Evolutionary conservation across 2,888 invertebrate species (phyloP), one percentile per base, ranked within the genome.

Genomic region (Piscicola geometra): DNA sequence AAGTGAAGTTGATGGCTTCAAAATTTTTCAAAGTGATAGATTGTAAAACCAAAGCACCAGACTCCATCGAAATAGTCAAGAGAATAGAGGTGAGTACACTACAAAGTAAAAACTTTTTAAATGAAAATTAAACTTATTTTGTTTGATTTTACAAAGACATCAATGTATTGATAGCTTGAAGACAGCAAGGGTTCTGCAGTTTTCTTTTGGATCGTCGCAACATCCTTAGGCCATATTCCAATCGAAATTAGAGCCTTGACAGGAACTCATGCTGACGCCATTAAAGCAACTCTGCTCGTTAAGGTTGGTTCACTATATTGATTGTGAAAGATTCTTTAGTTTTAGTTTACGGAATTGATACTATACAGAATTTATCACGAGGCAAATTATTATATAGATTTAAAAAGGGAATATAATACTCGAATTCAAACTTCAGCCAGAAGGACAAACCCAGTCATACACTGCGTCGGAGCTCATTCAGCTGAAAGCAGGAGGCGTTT

Each of bases 161-260:
- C 21, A 56, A 5, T 15, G n/a, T 21, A 56, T 21, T 15, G 9
- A 15, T 70, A 84, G 84, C 82, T 84, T 0, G 66, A 79, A 52
- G 90, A 92, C 0, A 91, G 91, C 76, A 88, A 89, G 18, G 91
- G 90, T n/a, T 89, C 90, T 78, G 90, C 92, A 0, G 90, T 93
- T 0, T 92, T 92, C 75, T 92, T 98, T 85, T 90, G 94, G 87
- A 90, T 94, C 75, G 89, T 90, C 21, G 91, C 93, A 0, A 88
- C 88, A 78, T 88, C 89, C 78, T 86, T 92, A 15, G 94, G 93
- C 30, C 87, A 88, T 32, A 88, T 92, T 18, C 90, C 90, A 41
- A 87, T 94, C 35, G 90, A 90, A 84, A 90, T 92, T 0, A 89
- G 89, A 5, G 93, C 94, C n/a, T 89, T 89, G 35, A 90, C 90